phyloP scores from a whole-genome alignment of 1,140 invertebrate genomes.

The Danaus plexippus region DNA sequence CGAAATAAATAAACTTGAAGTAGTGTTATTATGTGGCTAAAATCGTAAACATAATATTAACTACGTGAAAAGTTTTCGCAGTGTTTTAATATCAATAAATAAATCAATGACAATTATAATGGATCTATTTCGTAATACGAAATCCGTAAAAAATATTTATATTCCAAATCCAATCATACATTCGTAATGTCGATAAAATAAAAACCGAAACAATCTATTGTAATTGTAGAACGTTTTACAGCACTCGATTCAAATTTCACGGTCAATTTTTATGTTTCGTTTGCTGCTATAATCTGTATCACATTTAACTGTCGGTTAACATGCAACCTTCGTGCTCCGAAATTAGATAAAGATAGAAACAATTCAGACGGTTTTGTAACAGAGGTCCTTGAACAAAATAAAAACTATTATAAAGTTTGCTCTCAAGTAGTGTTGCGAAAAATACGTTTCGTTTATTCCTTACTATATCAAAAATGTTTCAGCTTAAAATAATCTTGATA shows the following conservation, averaged over 20 bases:
- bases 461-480: too few species aligned
- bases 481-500: too few species aligned
- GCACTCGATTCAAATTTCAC: constrained; percentile 59
- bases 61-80: constrained; percentile 7
- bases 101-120: neutral
- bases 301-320: constrained; percentile 47
- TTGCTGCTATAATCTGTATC: constrained; percentile 59
- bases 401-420: too few species aligned
- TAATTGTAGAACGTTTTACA: constrained; percentile 36
- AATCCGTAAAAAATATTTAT: constrained; percentile 24
- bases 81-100: constrained; percentile 3
- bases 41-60: too few species aligned
- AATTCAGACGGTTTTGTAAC: constrained; percentile 45
- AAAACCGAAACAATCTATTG: constrained; percentile 47
- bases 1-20: too few species aligned
- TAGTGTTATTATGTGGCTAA: too few species aligned
- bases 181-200: constrained; percentile 31
- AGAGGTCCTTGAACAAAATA: constrained; percentile 15
- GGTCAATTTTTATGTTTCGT: constrained; percentile 65
- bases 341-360: constrained; percentile 54
- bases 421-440: too few species aligned
- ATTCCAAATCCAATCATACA: constrained; percentile 19
- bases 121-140: constrained; percentile 21
- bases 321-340: constrained; percentile 47
- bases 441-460: too few species aligned